A percentile compares a stretch with the other conserved stretches of the same genome.
These are phyloP conservation scores for Mylabris sibirica DNA, from an alignment of 2,888 invertebrate genomes.

Conservation along the genomic window DNA sequence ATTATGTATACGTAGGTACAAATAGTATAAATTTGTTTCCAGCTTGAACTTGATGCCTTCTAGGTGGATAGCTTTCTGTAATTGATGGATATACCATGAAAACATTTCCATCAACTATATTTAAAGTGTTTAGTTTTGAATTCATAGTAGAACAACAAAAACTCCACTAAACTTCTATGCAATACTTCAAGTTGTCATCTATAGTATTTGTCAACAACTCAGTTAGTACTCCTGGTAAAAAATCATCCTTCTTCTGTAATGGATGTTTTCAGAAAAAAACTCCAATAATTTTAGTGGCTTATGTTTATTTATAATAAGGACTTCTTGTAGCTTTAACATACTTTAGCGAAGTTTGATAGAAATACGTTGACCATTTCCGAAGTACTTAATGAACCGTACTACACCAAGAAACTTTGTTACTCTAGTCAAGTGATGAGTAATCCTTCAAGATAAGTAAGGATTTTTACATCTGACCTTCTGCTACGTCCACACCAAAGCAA, in stretches of 20 bases:
- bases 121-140: not conserved
- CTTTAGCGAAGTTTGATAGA: not conserved
- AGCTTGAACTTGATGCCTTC: not conserved
- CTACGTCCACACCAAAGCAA: no score
- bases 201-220: no score
- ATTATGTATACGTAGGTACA: not conserved
- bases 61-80: not conserved
- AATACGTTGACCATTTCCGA: not conserved
- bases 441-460: no score
- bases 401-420: not conserved
- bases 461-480: no score
- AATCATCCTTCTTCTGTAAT: no score
- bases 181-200: no score
- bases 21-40: not conserved
- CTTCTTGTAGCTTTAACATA: not conserved
- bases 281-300: not conserved
- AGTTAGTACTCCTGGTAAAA: no score
- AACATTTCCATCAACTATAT: not conserved
- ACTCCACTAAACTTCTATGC: no score
- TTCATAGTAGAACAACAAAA: not conserved
- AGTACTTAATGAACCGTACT: not conserved
- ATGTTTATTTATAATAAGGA: not conserved
- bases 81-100: not conserved
- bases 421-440: not conserved
- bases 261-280: no score